Base-by-base conservation (phyloP, 2,797 vertebrate genomes). In the Hipposideros larvatus region DNA sequence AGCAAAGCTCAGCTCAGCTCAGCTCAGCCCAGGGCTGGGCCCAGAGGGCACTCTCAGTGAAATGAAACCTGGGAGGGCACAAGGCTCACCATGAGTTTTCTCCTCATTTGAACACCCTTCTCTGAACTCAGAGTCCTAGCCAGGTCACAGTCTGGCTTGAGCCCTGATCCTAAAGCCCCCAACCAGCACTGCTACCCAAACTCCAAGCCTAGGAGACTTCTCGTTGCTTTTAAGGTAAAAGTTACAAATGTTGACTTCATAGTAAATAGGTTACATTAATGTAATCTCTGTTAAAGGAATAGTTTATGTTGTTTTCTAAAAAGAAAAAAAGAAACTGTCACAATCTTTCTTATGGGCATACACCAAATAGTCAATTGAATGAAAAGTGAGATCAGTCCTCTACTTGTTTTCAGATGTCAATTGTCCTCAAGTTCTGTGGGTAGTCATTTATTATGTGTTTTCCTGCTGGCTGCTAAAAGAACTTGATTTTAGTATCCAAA, bases 251-350 rank as follows among this genome's bases (percentile, higher is more conserved):
- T 51, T 46, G 51, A 59, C 73, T 89, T 91, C 28, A 4, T 28
- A 70, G 90, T 37, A 61, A 92, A 61, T 70, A 88, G 79, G 59
- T 82, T 55, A 18, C 57, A 70, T 79, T 82, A 37, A 24, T 26
- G 84, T 84, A 53, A 70, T 65, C 53, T 93, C 78, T 34, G 5
- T 70, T 79, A 65, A 92, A 94, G 61, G 48, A n/a, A 71, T 28
- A 77, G 77, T 59, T 79, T 18, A 55, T 18, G 19, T 65, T 65
- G 41, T 73, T 93, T 91, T 34, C 37, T 65, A 63, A 78, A 88
- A 74, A 63, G 31, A 53, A 55, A 85, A 83, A 43, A 75, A 73
- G 34, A 94, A 77, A 87, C 41, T 61, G 51, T 51, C 91, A 78
- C 1, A 15, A 0, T 68, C 19, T 91, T 88, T 73, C 61, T 95